Evolutionary conservation across 2,113 vertebrate species (phyloP), one percentile per base, ranked within the genome.

Genomic region (Ictidomys tridecemlineatus): DNA sequence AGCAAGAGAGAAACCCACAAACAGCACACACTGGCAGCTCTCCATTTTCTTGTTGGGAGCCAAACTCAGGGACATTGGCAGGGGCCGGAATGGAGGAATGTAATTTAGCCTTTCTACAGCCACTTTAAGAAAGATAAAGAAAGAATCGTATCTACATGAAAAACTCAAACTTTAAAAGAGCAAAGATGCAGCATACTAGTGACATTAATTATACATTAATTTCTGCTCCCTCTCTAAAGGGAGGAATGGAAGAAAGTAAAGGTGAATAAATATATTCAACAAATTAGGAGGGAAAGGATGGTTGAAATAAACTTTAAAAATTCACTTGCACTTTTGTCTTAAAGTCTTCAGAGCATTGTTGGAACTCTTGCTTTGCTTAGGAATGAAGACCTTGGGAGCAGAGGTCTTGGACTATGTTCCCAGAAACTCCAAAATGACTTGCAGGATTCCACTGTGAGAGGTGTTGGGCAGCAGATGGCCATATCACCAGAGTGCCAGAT

Each of bases 81-180:
- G 79, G 70, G 53, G 3, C 0, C 0, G 78, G 61, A n/a, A 58
- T 8, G 12, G 39, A 39, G 63, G 91, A 88, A 89, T 67, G 82
- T 5, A 65, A 6, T 83, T 92, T 86, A 93, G n/a, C 90, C 85
- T 96, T 74, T 93, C 69, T 28, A 39, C 24, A 5, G 37, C 63
- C 73, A 69, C 92, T 84, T 95, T 80, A 58, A 63, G 77, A 95
- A 93, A 48, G 42, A 88, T 39, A 77, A 93, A 92, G 45, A 93
- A n/a, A 77, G 30, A 20, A 34, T 77, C 67, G 67, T 56, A 42
- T 34, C 80, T 78, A 34, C 8, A 76, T 0, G 22, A 58, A 65
- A 80, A 79, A 3, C 7, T 34, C 58, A 53, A 93, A 85, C 82
- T 70, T 97, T 65, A 63, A 79, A 61, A 73, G 53, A 87, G 42